A percentile compares a stretch with the other conserved stretches of the same genome.
These are phyloP conservation scores for Muschampia plurimacula DNA, from an alignment of 2,888 invertebrate species.

Conservation along the genomic window DNA sequence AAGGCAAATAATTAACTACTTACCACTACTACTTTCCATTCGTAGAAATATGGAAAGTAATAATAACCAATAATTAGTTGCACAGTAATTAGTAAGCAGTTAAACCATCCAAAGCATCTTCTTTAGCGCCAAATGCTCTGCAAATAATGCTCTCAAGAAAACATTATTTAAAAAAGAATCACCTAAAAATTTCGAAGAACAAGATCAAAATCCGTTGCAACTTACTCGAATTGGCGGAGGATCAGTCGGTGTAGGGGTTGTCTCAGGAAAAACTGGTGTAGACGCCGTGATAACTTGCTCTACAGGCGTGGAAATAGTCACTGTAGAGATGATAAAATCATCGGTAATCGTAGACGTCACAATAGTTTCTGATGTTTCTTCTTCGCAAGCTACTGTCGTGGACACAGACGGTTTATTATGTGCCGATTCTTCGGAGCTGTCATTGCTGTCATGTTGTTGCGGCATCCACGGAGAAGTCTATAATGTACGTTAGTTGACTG, in stretches of 20 bases:
- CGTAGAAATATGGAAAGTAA: too few relatives aligned
- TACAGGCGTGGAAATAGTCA: not conserved
- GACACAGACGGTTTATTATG: not conserved
- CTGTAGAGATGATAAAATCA: not conserved
- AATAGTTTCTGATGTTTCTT: not conserved
- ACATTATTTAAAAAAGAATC: too few relatives aligned
- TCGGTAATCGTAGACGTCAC: not conserved
- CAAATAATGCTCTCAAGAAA: too few relatives aligned
- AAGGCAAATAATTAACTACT: too few relatives aligned
- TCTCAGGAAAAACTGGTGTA: not conserved
- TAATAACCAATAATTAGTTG: too few relatives aligned
- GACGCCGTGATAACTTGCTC: not conserved
- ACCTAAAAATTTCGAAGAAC: too few relatives aligned
- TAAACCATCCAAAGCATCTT: too few relatives aligned
- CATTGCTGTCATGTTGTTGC: not conserved
- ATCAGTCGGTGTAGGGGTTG: slow-evolving; percentile 14
- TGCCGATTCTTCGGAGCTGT: slow-evolving; percentile 47
- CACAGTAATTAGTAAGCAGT: too few relatives aligned
- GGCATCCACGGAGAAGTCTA: not conserved
- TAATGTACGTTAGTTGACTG: too few relatives aligned
- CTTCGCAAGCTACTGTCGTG: not conserved
- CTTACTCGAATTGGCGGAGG: slow-evolving; percentile 46
- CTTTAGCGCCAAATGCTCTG: too few relatives aligned
- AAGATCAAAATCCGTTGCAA: not conserved
- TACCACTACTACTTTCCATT: too few relatives aligned